A percentile compares a stretch with the other conserved stretches of the same genome.
Conservation (phyloP, 2,113 vertebrate species). For the Leiothrix lutea region DNA sequence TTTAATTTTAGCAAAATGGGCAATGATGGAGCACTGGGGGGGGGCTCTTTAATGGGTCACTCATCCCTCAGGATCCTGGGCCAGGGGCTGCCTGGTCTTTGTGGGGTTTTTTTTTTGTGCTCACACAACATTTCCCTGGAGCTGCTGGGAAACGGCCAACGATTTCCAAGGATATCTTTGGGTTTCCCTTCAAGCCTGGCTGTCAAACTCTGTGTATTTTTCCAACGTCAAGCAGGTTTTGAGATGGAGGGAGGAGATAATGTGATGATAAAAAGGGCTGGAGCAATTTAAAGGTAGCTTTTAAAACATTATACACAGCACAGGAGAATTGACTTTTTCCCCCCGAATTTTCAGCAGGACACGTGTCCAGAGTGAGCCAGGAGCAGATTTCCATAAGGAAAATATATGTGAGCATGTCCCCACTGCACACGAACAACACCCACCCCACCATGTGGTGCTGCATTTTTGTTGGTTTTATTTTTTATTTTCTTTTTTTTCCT, state of each 20-base stretch:
- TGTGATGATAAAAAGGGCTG: slow-evolving; percentile 45
- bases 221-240: slow-evolving; percentile 50
- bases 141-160: not conserved
- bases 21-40: not conserved
- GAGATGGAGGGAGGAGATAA: slow-evolving; percentile 47
- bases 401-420: not conserved
- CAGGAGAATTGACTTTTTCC: not conserved
- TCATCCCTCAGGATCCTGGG: slow-evolving; percentile 11
- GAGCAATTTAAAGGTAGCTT: not conserved
- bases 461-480: not conserved
- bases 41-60: slow-evolving; percentile 31
- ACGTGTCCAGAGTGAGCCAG: not conserved
- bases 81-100: not conserved
- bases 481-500: not conserved
- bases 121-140: not conserved
- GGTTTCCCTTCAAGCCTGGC: slow-evolving; percentile 5
- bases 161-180: not conserved
- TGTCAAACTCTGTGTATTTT: slow-evolving; percentile 64
- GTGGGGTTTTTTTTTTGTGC: slow-evolving; percentile 7
- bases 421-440: not conserved
- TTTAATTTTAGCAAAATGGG: slow-evolving; percentile 48
- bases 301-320: not conserved
- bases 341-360: not conserved
- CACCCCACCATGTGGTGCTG: slow-evolving; percentile 52
- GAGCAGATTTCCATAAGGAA: not conserved